These are phyloP conservation scores for Acanthosoma haemorrhoidale DNA, from an alignment of 2,888 invertebrate species.

Conservation along the genomic window DNA sequence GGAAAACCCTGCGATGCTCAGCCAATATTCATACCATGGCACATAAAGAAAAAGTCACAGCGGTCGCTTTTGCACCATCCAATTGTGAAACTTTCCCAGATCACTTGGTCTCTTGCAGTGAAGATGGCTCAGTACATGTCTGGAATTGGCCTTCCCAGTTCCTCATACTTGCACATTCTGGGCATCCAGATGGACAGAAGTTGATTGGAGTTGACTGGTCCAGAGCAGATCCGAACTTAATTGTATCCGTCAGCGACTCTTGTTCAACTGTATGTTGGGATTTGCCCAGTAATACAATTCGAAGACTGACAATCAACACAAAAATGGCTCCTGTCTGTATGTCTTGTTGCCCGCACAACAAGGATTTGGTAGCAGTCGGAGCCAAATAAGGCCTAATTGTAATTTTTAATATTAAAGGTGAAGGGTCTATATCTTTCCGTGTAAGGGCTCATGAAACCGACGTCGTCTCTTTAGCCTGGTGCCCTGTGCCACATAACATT, in stretches of 20 bases:
- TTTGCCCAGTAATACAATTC: slow-evolving; percentile 44
- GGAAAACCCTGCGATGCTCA: slow-evolving; percentile 36
- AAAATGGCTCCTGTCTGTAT: slow-evolving; percentile 53
- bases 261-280: slow-evolving; percentile 52
- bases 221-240: slow-evolving; percentile 44
- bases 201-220: slow-evolving; percentile 49
- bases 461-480: slow-evolving; percentile 68
- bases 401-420: slow-evolving; percentile 50
- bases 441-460: slow-evolving; percentile 71
- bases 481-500: slow-evolving; percentile 57
- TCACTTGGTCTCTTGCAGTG: slow-evolving; percentile 53
- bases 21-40: slow-evolving; percentile 45
- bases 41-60: slow-evolving; percentile 50
- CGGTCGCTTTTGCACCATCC: slow-evolving; percentile 52
- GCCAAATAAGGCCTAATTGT: slow-evolving; percentile 52
- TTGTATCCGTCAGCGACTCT: slow-evolving; percentile 50
- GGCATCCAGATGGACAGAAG: slow-evolving; percentile 46
- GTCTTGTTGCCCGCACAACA: slow-evolving; percentile 55
- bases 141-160: slow-evolving; percentile 55
- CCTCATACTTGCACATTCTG: slow-evolving; percentile 46
- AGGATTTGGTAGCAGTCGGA: slow-evolving; percentile 56
- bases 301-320: slow-evolving; percentile 43
- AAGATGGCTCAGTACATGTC: slow-evolving; percentile 60
- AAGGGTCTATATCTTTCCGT: slow-evolving; percentile 56
- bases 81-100: slow-evolving; percentile 48